These are phyloP conservation scores for Panagrolaimus sp. DNA, from an alignment of 1,140 invertebrate genomes.

Conservation along the genomic window DNA sequence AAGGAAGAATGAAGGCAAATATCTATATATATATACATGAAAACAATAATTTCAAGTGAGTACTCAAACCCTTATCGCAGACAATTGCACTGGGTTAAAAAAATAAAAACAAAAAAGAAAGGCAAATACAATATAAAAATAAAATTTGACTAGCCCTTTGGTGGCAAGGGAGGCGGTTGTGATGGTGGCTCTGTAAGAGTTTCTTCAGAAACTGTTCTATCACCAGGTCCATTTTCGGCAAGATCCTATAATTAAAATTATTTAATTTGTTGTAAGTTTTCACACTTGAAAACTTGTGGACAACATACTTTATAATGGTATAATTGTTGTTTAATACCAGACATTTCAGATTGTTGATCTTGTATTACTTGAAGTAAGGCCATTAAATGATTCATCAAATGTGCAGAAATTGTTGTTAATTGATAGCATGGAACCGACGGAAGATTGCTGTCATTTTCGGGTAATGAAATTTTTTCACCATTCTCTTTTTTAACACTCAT, in stretches of 20 bases:
- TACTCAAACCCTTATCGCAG: too few relatives aligned
- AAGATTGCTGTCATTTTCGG: constrained; percentile 19
- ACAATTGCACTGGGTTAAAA: constrained; percentile 7
- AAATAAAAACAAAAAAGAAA: background rate
- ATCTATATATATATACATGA: too few relatives aligned
- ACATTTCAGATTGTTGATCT: constrained; percentile 19
- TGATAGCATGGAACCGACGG: constrained; percentile 38
- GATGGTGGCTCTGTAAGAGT: constrained; percentile 20
- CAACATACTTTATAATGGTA: constrained; percentile 1
- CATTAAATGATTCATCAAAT: constrained; percentile 44
- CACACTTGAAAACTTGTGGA: too few relatives aligned
- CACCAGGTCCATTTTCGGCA: background rate
- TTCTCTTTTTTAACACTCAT: constrained; percentile 41
- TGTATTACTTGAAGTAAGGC: constrained; percentile 29
- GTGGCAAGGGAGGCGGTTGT: constrained; percentile 1
- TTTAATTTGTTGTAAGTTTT: too few relatives aligned
- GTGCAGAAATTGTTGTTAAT: constrained; percentile 38
- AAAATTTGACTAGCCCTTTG: background rate
- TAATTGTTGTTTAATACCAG: constrained; percentile 15
- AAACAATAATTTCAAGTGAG: too few relatives aligned
- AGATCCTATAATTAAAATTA: constrained; percentile 10
- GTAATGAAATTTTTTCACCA: constrained; percentile 19
- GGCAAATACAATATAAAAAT: too few relatives aligned
- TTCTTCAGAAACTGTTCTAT: constrained; percentile 21
- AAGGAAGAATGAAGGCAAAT: too few relatives aligned